Evolutionary conservation across 2,113 vertebrate genomes (phyloP).

Genomic region (Trematomus loennbergii): DNA sequence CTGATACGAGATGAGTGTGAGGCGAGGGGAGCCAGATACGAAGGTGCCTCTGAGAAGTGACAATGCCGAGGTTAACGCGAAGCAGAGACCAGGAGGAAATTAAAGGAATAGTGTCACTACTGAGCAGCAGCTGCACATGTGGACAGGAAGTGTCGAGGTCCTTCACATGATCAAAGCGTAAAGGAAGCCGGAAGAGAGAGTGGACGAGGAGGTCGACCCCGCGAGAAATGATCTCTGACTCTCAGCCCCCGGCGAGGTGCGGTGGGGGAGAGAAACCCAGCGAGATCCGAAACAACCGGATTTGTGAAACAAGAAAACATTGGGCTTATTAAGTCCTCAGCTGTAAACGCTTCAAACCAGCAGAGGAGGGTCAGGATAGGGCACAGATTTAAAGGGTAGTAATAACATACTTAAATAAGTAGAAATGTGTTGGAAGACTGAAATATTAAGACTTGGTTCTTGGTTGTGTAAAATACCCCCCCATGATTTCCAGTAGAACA

Average conservation of each 20-base stretch:
- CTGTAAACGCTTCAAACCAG: conserved; percentile 3
- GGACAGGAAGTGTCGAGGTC: conserved; percentile 28
- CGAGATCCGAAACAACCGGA: conserved; percentile 24
- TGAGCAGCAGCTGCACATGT: conserved; percentile 17
- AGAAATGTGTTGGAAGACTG: neutral
- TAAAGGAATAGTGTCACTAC: conserved; percentile 23
- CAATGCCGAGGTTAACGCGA: neutral
- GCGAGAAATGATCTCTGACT: conserved; percentile 50
- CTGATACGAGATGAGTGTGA: conserved; percentile 66
- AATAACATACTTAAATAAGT: neutral
- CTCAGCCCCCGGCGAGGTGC: neutral
- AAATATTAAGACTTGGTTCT: neutral
- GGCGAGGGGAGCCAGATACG: conserved; percentile 59
- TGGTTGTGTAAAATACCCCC: neutral
- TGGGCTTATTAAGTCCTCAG: neutral
- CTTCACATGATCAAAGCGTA: conserved; percentile 44
- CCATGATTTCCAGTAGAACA: no score
- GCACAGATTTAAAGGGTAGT: neutral
- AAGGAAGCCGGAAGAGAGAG: conserved; percentile 17
- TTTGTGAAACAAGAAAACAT: conserved; percentile 32
- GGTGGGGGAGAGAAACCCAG: conserved; percentile 16
- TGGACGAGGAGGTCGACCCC: neutral
- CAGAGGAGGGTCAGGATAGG: neutral
- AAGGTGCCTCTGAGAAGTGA: conserved; percentile 35
- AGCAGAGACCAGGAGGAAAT: conserved; percentile 42